phyloP scores from a whole-genome alignment of 2,797 vertebrate genomes.

The Eospalax fontanierii region DNA sequence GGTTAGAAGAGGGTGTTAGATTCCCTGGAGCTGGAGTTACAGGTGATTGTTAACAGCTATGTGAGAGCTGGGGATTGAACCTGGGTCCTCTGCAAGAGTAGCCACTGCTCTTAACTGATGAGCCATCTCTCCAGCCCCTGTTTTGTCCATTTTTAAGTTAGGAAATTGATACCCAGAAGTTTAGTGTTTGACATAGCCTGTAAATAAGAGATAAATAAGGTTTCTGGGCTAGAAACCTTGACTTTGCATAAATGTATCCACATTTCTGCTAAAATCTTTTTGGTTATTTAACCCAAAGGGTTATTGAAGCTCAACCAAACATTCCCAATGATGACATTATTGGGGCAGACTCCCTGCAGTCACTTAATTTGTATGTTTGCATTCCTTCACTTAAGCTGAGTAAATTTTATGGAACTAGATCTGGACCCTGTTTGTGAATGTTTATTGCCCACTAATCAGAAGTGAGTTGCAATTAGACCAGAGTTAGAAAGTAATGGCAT shows the following conservation, averaged over 20 bases:
- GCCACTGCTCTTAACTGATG: too few species aligned
- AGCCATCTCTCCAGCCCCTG: too few species aligned
- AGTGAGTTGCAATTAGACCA: constrained; percentile 57
- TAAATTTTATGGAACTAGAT: constrained; percentile 72
- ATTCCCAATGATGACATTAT: background rate
- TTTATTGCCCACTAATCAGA: constrained; percentile 77
- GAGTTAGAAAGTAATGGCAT: constrained; percentile 75
- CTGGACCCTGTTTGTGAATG: constrained; percentile 76
- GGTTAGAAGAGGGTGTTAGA: too few species aligned
- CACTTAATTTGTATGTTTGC: background rate
- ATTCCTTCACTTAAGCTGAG: constrained; percentile 54
- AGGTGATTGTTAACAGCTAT: too few species aligned
- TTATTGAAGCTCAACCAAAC: background rate
- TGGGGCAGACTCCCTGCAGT: background rate
- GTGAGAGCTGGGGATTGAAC: too few species aligned
- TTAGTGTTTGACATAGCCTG: background rate
- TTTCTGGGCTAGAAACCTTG: background rate
- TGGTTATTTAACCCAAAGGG: constrained; percentile 12
- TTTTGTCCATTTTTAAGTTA: background rate
- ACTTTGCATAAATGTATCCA: background rate
- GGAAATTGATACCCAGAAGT: background rate
- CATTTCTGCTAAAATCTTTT: background rate
- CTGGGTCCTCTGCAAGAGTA: too few species aligned
- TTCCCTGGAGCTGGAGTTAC: too few species aligned
- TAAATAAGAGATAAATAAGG: background rate